Evolutionary conservation across 2,888 invertebrate genomes (phyloP).

Genomic region (Arge pagana): DNA sequence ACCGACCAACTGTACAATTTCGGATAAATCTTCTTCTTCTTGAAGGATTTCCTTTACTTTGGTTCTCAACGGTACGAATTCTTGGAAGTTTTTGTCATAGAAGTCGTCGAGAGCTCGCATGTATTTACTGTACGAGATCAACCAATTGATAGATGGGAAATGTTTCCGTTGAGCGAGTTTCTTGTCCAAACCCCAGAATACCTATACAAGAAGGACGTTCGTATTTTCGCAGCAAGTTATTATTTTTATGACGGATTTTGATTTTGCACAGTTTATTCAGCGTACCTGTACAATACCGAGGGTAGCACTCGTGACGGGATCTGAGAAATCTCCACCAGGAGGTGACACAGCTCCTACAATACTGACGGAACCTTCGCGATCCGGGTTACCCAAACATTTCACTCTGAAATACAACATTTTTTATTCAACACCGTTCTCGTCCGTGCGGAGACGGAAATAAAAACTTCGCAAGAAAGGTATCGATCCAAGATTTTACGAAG

Average conservation of each 20-base stretch:
- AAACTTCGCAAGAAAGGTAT: background rate
- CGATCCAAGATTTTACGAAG: background rate
- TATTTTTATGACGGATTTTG: too few relatives aligned
- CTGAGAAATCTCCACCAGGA: constrained; percentile 99
- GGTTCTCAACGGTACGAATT: constrained; percentile 95
- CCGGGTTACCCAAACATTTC: constrained; percentile 96
- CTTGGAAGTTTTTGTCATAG: constrained; percentile 97
- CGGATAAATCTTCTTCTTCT: constrained; percentile 98
- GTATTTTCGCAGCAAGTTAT: too few relatives aligned
- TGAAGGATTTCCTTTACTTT: constrained; percentile 95
- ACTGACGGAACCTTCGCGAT: constrained; percentile 97
- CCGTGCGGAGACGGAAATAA: constrained; percentile 1
- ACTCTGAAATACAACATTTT: constrained; percentile 68
- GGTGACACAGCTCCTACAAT: constrained; percentile 99
- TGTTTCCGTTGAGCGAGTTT: constrained; percentile 99
- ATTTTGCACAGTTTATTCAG: too few relatives aligned
- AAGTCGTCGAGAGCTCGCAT: constrained; percentile 98
- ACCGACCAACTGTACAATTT: constrained; percentile 99
- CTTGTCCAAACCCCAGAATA: constrained; percentile 99
- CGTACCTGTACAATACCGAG: constrained; percentile 89
- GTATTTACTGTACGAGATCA: constrained; percentile 97
- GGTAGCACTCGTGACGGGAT: constrained; percentile 99
- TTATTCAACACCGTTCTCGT: background rate
- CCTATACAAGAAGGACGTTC: constrained; percentile 52
- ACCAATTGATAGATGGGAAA: constrained; percentile 99